Evolutionary conservation across 2,113 vertebrate species (phyloP).

Genomic region (Misgurnus anguillicaudatus): DNA sequence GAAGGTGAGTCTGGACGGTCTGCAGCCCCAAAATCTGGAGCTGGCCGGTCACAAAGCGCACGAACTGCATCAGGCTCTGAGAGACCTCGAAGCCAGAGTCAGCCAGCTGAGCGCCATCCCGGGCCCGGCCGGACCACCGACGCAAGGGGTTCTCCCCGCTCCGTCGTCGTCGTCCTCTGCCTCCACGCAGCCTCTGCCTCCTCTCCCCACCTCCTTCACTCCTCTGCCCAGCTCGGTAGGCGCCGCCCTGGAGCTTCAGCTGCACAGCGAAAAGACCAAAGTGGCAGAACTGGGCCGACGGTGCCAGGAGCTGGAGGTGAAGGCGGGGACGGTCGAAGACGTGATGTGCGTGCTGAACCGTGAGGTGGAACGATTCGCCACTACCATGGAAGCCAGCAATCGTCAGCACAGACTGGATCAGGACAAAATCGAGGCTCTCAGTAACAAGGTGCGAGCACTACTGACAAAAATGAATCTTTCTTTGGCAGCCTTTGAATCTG

Average conservation of each 20-base stretch:
- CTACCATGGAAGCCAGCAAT: constrained; percentile 85
- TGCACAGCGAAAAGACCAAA: constrained; percentile 76
- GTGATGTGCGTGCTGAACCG: constrained; percentile 94
- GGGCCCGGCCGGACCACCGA: constrained; percentile 49
- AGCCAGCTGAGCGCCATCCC: constrained; percentile 64
- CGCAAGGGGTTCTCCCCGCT: constrained; percentile 58
- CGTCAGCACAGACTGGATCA: constrained; percentile 90
- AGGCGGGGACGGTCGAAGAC: constrained; percentile 91
- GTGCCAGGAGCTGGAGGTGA: constrained; percentile 85
- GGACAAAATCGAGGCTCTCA: constrained; percentile 90
- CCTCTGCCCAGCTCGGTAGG: constrained; percentile 70
- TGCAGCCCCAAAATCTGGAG: constrained; percentile 78
- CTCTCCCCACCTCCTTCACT: constrained; percentile 72
- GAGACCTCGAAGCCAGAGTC: constrained; percentile 76
- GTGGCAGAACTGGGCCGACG: constrained; percentile 76
- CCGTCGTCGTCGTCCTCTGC: not conserved
- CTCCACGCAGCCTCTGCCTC: constrained; percentile 28
- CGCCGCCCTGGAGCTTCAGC: constrained; percentile 74
- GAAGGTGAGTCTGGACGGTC: constrained; percentile 79
- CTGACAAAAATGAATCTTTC: no score
- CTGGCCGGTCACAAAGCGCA: constrained; percentile 75
- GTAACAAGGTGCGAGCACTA: constrained; percentile 80
- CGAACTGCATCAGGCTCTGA: constrained; percentile 76
- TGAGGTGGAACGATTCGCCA: constrained; percentile 88
- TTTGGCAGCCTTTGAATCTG: no score